Evolutionary conservation across 1,140 invertebrate genomes (phyloP), one percentile per base, ranked within the genome.

Genomic region (Sminthurides bifidus): DNA sequence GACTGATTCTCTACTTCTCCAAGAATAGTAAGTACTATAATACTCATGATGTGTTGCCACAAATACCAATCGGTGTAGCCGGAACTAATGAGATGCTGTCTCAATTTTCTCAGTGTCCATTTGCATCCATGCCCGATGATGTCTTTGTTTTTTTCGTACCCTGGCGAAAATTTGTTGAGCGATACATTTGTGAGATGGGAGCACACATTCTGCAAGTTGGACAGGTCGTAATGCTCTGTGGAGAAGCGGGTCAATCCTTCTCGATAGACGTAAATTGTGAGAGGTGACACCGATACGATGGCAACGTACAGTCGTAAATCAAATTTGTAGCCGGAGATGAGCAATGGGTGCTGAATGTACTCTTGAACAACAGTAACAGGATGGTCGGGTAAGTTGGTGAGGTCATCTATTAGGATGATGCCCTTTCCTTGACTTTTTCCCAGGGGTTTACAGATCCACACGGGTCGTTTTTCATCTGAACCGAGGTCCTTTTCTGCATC

Each of bases 121-220:
- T 92, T 78, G 72, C 88, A 79, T 66, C 87, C 78, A 81, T 60
- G 6, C 70, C 85, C 84, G 44, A 87, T 77, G 59, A 81, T 73
- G 62, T 85, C 83, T 66, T 90, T 91, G 68, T 84, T 84, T 64
- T 82, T 78, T 0, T 78, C 78, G 66, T 87, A 90, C 3, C 81
- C 77, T 1, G 86, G 85, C 29, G 74, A 85, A 69, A 78, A 76
- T 77, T 79, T 92, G 75, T 84, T 93, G 66, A 78, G 82, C 59
- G 80, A 90, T 41, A 85, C 86, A 70, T 94, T 93, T 1, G 90
- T 93, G 23, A 93, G 72, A 72, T 94, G 91, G 12, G 87, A 81
- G 70, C 86, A 92, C 60, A 83, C 81, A 67, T 92, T 91, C 56
- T 83, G 79, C 30, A 93, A 68, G 64, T 87, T 81, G 1, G 83